Evolutionary conservation across 1,140 invertebrate species (phyloP).

Genomic region (Aporrectodea caliginosa): DNA sequence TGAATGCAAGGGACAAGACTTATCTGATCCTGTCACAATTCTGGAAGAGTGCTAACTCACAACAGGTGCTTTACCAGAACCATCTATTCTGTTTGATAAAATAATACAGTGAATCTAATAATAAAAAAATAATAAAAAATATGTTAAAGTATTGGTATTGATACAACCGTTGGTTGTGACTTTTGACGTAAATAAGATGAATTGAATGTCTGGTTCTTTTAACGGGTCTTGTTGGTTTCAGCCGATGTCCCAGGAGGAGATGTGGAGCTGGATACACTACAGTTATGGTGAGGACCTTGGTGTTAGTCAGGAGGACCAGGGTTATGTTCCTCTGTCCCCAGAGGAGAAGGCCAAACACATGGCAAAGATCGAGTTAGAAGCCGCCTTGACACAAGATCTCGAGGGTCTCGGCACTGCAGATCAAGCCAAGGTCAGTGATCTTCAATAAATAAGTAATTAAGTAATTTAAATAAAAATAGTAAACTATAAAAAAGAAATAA

Average conservation of each 20-base stretch:
- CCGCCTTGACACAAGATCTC: conserved; percentile 24
- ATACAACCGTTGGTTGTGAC: too few species aligned
- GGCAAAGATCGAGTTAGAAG: conserved; percentile 27
- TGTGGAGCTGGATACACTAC: conserved; percentile 86
- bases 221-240: conserved; percentile 44
- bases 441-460: not conserved
- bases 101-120: not conserved
- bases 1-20: conserved; percentile 83
- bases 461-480: not conserved
- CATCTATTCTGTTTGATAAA: not conserved
- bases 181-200: too few species aligned
- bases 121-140: not conserved
- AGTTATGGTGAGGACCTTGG: conserved; percentile 89
- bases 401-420: not conserved
- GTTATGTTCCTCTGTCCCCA: conserved; percentile 62
- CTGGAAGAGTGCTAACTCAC: conserved; percentile 91
- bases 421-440: not conserved
- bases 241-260: conserved; percentile 77
- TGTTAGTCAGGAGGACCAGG: conserved; percentile 88
- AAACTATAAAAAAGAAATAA: not conserved
- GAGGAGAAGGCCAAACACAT: conserved; percentile 35
- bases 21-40: conserved; percentile 90
- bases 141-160: not conserved
- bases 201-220: too few species aligned
- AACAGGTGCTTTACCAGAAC: conserved; percentile 62